Conservation (phyloP, 2,888 invertebrate genomes). For the Trichopria drosophilae region DNA sequence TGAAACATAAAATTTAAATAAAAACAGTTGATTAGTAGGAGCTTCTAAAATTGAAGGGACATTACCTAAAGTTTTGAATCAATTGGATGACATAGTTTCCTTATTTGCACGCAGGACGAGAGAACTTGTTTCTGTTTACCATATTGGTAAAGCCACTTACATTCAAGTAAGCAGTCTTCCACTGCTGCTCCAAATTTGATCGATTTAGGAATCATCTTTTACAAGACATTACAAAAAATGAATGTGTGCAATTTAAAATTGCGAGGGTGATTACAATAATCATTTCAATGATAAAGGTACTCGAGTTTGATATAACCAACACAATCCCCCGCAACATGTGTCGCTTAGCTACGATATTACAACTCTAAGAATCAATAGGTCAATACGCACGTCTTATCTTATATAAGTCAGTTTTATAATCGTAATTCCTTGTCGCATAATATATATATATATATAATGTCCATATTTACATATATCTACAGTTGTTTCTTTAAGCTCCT, state of each 20-base stretch:
- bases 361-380: background rate
- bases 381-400: conserved; percentile 24
- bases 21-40: background rate
- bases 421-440: conserved; percentile 16
- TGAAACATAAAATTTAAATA: background rate
- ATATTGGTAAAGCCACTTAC: conserved; percentile 25
- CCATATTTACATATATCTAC: too few species aligned
- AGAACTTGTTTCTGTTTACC: conserved; percentile 37
- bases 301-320: too few species aligned
- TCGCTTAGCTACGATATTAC: too few species aligned
- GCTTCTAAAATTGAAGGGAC: conserved; percentile 19
- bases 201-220: background rate
- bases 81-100: conserved; percentile 45
- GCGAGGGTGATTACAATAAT: too few species aligned
- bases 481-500: conserved; percentile 21
- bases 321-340: too few species aligned
- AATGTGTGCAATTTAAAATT: too few species aligned
- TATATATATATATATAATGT: conserved; percentile 6
- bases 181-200: background rate
- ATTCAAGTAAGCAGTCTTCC: too few species aligned
- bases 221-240: background rate
- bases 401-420: conserved; percentile 34
- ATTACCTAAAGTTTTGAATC: conserved; percentile 40
- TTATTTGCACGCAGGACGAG: conserved; percentile 43
- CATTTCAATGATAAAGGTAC: too few species aligned